Base-by-base conservation (phyloP, 2,113 vertebrate genomes). In the Rhinopomastus cyanomelas region DNA sequence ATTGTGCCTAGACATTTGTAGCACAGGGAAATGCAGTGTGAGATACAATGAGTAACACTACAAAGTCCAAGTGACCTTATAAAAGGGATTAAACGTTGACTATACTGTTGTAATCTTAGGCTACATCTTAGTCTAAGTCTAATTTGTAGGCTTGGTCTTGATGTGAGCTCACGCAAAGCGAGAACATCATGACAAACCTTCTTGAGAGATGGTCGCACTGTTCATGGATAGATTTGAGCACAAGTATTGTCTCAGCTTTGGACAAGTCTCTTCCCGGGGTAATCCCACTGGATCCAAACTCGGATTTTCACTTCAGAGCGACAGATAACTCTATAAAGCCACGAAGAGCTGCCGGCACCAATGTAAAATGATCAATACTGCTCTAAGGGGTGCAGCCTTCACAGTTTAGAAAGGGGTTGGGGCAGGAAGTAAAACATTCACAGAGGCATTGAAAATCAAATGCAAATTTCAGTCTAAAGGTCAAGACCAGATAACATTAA, bases 381-480 rank as follows among this genome's bases (percentile, higher is more conserved):
- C 56, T 80, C 79, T 5, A 57, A 16, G 16, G 4, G 39, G 16
- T 12, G 9, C 34, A 71, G 22, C 6, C 44, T n/a, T 65, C 44
- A 30, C 6, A 21, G 48, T 72, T 77, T 19, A 88, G 73, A 81
- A 77, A 59, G 37, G 26, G 34, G 22, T 76, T 36, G 59, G 57
- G 21, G 20, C 74, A 92, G 89, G 74, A 92, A 92, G 66, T 55
- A 87, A 60, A 89, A 72, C 59, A 62, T 88, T 84, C 62, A 87
- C 59, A 76, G 71, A 87, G 20, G 75, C 55, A 76, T 14, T 3
- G 25, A 85, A 90, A 94, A 88, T 78, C 62, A 90, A 95, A 93
- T 76, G 87, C 78, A 86, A 92, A 87, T 90, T 93, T 87, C 84
- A 85, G 77, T 93, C 81, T 95, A 93, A 95, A 96, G 84, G 94